Base-by-base conservation (phyloP, 37 sponge, comb jelly and placozoan species). In the Cliona cf. orientalis region DNA sequence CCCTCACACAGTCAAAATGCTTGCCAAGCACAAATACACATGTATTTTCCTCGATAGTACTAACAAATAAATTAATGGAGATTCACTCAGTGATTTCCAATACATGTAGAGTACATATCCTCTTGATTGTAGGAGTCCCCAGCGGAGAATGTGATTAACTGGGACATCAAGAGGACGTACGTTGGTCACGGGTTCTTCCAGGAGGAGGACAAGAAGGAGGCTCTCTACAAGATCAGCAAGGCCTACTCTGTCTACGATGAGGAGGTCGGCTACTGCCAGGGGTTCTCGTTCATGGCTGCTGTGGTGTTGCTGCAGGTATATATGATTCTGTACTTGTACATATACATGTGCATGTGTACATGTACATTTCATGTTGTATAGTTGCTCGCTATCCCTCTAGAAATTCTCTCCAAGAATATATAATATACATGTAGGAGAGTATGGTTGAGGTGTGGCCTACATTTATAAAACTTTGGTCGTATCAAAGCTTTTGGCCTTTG, bases 241-340 rank as follows among this genome's bases (percentile, higher is more conserved):
- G 97, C 97, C 53, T 97, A 97, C 69, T 94, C 97, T 57, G 82
- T 94, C 42, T 97, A 97, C 58, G 97, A 97, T 68, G 81, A 59
- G 35, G 95, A 96, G 85, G 91, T 98, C 23, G 99, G 99, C 28
- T 98, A 98, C 88, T 98, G 97, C 40, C 99, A 98, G 67, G 99
- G 99, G 35, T 79, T 98, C 71, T 96, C 97, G 11, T 96, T 98
- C 90, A 91, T 98, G 60, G 89, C 84, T 6, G 99, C 99, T 36
- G 97, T 94, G 14, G 80, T 98, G 26, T 43, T 98, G 37, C 67
- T 98, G 28, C 97, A 98, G 86, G 92, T 96, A 31, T 43, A 82
- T 11, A 17, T 49, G 55, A 32, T 2, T 21, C 25, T 66, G 36
- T n/a, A n/a, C n/a, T n/a, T n/a, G n/a, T n/a, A n/a, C 59, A 58